Base-by-base conservation (phyloP, 2,888 invertebrate genomes). In the Eristalinus sepulchralis region DNA sequence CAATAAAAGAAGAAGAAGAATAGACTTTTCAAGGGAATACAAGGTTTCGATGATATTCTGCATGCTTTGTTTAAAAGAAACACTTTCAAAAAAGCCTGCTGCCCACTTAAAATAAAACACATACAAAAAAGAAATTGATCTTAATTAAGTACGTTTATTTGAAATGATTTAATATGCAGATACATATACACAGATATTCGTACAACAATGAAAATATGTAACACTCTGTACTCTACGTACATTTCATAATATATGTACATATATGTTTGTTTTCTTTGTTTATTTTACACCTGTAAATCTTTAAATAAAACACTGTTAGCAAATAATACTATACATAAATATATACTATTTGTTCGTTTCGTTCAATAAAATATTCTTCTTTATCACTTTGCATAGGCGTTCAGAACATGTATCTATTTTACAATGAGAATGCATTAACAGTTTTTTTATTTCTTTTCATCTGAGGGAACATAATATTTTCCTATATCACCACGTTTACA, bases 111-210 rank as follows among this genome's bases (percentile, higher is more conserved):
- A 34, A n/a, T 20, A 2, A 31, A 62, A 9, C 0, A 62, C 17
- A 33, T n/a, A 33, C 33, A 33, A 24, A 27, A 20, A 47, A 27
- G 20, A 22, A 9, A 11, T 20, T 22, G 11, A 70, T 81, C 39
- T 71, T 72, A 72, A 67, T 72, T 83, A 83, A 78, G 82, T 77
- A 83, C 82, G 67, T 83, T 83, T 83, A 83, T 83, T 83, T 57
- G 62, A 72, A 47, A 57, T 78, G 57, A 78, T 67, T 72, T 62
- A 83, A 47, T 47, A 47, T 47, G 47, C 17, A 47, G 47, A 47
- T 47, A 47, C 17, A 47, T 17, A 47, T 47, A 47, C 47, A 47
- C 17, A 47, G 47, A 6, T 47, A 47, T 47, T 47, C 47, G 47
- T 47, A 47, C 17, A 47, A 47, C 47, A 47, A 47, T 71, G 60